These are phyloP conservation scores for Drosophila santomea DNA, from an alignment of 1,140 invertebrate species.

Conservation along the genomic window DNA sequence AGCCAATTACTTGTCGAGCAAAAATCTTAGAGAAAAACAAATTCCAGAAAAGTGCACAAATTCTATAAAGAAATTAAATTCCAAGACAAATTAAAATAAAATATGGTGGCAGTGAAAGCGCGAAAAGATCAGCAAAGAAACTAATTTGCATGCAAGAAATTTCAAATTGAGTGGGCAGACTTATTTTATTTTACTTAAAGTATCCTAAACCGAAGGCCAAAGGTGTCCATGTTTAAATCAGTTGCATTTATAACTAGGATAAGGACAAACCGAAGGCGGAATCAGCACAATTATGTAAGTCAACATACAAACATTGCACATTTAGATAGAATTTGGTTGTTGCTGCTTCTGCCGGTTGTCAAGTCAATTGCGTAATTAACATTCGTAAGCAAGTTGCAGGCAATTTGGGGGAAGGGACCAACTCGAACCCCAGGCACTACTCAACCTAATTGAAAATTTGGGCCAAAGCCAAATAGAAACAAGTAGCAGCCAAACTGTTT, in stretches of 20 bases:
- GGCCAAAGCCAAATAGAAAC: constrained; percentile 38
- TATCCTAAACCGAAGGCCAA: constrained; percentile 20
- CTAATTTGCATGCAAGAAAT: constrained; percentile 69
- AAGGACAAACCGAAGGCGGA: neutral
- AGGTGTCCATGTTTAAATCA: constrained; percentile 6
- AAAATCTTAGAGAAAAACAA: neutral
- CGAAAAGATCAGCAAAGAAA: constrained; percentile 54
- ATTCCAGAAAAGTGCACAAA: constrained; percentile 20
- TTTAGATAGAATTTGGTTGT: constrained; percentile 27
- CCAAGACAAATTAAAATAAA: constrained; percentile 61
- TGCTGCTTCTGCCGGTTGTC: constrained; percentile 49
- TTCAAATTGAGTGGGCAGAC: constrained; percentile 30
- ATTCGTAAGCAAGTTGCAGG: constrained; percentile 41
- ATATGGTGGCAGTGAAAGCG: constrained; percentile 5
- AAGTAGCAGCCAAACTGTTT: constrained; percentile 18
- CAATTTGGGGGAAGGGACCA: constrained; percentile 1
- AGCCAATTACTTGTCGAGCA: too few relatives aligned
- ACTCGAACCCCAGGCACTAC: constrained; percentile 5
- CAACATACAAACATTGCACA: constrained; percentile 32
- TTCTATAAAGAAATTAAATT: constrained; percentile 55
- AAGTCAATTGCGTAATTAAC: constrained; percentile 80
- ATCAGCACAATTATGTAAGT: constrained; percentile 45
- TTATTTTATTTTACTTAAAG: constrained; percentile 5
- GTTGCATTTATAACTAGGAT: neutral
- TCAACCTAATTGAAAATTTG: constrained; percentile 53